A percentile compares a stretch with the other conserved stretches of the same genome.
Evolutionary conservation across 2,113 vertebrate species (phyloP).

Genomic region (Forbesichthys agassizii): DNA sequence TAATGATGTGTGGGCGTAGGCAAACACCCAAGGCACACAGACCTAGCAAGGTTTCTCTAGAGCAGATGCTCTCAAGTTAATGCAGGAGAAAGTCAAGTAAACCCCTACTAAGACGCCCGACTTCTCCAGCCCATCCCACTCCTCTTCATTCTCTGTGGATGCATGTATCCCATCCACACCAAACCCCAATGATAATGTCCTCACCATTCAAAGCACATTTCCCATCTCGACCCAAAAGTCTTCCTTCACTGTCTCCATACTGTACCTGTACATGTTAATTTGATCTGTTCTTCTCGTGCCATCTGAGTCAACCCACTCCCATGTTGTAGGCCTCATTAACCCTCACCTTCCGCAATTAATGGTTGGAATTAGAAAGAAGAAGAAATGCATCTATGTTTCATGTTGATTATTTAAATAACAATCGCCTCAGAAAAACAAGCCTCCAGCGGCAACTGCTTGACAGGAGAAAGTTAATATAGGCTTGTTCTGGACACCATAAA

Average conservation of each 20-base stretch:
- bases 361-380: not conserved
- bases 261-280: too few species aligned
- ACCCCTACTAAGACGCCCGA: not conserved
- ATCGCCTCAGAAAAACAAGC: not conserved
- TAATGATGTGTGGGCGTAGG: slow-evolving; percentile 2
- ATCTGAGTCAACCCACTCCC: too few species aligned
- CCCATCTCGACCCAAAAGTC: too few species aligned
- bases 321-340: too few species aligned
- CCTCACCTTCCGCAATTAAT: too few species aligned
- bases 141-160: too few species aligned
- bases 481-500: not conserved
- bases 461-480: not conserved
- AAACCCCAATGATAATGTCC: too few species aligned
- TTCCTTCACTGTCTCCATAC: too few species aligned
- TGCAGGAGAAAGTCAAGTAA: not conserved
- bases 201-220: too few species aligned
- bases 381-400: not conserved
- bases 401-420: not conserved
- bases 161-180: too few species aligned
- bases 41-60: slow-evolving; percentile 5
- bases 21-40: not conserved
- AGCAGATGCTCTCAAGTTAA: not conserved
- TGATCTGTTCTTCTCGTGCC: too few species aligned
- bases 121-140: not conserved
- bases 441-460: not conserved